Evolutionary conservation across 2,888 invertebrate species (phyloP).

Genomic region (Parasteatoda lunata): DNA sequence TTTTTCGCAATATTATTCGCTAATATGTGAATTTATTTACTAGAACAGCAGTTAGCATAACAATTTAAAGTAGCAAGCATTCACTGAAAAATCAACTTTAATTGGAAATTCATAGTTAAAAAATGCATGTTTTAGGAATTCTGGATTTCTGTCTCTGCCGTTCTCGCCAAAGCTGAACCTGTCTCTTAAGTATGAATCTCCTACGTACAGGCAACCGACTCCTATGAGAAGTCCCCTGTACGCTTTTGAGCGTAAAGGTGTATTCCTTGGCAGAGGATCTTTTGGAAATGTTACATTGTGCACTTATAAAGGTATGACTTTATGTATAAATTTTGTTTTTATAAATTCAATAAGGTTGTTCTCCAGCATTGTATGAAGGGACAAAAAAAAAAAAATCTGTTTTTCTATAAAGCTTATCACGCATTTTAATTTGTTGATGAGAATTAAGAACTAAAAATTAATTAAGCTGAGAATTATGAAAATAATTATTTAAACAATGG

Average conservation of each 20-base stretch:
- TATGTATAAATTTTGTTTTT: not conserved
- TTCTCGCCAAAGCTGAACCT: conserved; percentile 28
- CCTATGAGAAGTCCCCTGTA: conserved; percentile 48
- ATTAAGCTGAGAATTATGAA: no score
- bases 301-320: conserved; percentile 41
- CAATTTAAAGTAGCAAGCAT: no score
- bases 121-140: not conserved
- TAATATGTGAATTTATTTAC: no score
- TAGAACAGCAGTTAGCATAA: no score
- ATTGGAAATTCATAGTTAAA: no score
- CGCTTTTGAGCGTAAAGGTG: conserved; percentile 10
- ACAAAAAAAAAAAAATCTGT: not conserved
- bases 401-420: no score
- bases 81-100: no score
- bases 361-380: not conserved
- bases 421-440: no score
- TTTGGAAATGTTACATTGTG: conserved; percentile 57
- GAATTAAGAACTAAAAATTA: no score
- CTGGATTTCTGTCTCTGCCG: conserved; percentile 25
- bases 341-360: not conserved
- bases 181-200: conserved; percentile 20
- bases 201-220: conserved; percentile 26
- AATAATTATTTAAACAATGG: no score
- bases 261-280: conserved; percentile 50
- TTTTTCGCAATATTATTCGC: no score